A percentile compares a stretch with the other conserved stretches of the same genome.
These are phyloP conservation scores for Lepidocyrtinus sp. DNA, from an alignment of 2,888 invertebrate species.

Conservation along the genomic window DNA sequence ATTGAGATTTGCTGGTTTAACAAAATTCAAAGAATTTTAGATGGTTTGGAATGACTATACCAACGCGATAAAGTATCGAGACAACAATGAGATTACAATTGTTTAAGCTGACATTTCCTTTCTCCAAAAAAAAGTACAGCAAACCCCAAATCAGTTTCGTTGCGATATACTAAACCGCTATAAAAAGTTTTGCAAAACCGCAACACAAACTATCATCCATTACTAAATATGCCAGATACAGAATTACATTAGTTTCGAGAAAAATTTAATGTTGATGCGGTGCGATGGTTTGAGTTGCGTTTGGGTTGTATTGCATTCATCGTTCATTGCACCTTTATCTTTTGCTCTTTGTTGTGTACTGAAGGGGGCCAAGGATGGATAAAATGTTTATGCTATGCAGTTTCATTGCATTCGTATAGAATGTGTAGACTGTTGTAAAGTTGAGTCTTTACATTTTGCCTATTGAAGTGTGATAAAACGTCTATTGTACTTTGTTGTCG, in stretches of 20 bases:
- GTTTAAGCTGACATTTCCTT: constrained; percentile 39
- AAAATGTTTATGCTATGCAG: no score
- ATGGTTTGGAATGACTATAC: no score
- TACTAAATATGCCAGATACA: not conserved
- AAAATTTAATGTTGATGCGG: not conserved
- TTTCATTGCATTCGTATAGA: no score
- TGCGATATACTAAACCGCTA: not conserved
- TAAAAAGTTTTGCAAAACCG: constrained; percentile 5
- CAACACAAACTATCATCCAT: constrained; percentile 13
- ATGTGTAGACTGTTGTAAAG: no score
- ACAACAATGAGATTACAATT: no score
- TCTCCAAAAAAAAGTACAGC: constrained; percentile 21
- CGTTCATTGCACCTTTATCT: constrained; percentile 3
- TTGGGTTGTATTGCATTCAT: not conserved
- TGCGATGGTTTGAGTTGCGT: not conserved
- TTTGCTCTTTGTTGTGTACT: constrained; percentile 5
- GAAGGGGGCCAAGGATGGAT: constrained; percentile 54
- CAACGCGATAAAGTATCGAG: no score
- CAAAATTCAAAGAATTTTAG: no score
- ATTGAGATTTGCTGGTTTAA: no score
- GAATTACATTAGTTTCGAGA: not conserved
- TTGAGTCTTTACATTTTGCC: not conserved
- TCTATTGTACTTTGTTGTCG: not conserved
- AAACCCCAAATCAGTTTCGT: not conserved
- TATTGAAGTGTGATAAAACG: constrained; percentile 1